A percentile compares a stretch with the other conserved stretches of the same genome.
These are phyloP conservation scores for Oncopodura yosiiana DNA, from an alignment of 1,140 invertebrate genomes.

Conservation along the genomic window DNA sequence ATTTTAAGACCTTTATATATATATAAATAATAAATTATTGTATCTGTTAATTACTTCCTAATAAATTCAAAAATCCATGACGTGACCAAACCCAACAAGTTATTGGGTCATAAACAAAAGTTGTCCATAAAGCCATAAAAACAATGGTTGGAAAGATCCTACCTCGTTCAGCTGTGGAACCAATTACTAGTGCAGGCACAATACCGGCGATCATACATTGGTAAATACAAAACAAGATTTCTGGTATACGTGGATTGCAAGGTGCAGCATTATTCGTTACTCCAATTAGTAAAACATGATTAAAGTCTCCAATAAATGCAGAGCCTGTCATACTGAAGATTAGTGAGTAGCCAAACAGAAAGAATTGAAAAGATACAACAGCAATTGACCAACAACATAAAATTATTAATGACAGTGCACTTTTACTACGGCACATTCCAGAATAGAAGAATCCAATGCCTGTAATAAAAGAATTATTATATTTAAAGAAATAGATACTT, in stretches of 20 bases:
- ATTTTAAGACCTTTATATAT: not conserved
- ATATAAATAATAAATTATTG: not conserved
- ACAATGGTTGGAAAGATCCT: constrained; percentile 30
- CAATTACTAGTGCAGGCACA: constrained; percentile 30
- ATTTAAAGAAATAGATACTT: not conserved
- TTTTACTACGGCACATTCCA: constrained; percentile 24
- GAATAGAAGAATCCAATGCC: constrained; percentile 33
- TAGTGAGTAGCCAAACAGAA: constrained; percentile 29
- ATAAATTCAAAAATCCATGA: constrained; percentile 10
- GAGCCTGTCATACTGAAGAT: constrained; percentile 22
- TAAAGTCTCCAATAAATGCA: constrained; percentile 25
- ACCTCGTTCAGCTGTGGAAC: constrained; percentile 30
- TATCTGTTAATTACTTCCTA: constrained; percentile 11
- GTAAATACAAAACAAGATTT: constrained; percentile 29
- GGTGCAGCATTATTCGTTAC: not conserved
- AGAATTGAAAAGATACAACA: constrained; percentile 31
- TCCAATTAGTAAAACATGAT: constrained; percentile 16
- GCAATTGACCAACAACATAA: constrained; percentile 28
- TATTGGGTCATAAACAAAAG: constrained; percentile 32
- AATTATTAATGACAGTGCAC: constrained; percentile 23
- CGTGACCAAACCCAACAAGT: constrained; percentile 29
- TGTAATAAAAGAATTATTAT: too few relatives aligned
- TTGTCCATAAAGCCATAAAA: constrained; percentile 33
- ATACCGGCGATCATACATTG: constrained; percentile 33
- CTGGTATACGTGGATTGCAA: constrained; percentile 21